phyloP scores from a whole-genome alignment of 2,797 vertebrate species.

The Yasuhikotakia modesta region DNA sequence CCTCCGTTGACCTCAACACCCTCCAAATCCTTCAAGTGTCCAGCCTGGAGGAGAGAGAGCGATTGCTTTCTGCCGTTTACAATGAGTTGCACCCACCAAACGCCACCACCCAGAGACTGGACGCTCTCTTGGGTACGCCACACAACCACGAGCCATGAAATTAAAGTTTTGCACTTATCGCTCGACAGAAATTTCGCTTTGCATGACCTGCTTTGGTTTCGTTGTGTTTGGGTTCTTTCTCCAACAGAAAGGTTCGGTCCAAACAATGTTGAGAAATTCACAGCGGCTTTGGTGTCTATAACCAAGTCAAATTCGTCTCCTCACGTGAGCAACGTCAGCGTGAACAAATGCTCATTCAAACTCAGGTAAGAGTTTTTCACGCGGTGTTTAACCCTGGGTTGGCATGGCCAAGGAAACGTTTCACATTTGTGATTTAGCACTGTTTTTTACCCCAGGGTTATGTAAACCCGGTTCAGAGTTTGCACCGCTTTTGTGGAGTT shows the following conservation, averaged over 20 bases:
- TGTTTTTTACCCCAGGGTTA: no score
- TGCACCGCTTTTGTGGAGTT: no score
- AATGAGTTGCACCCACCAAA: conserved; percentile 75
- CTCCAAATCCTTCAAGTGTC: conserved; percentile 73
- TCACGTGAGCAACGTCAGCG: conserved; percentile 65
- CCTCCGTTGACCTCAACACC: conserved; percentile 70
- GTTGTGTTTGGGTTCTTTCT: background rate
- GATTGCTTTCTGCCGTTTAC: conserved; percentile 76
- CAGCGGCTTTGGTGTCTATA: conserved; percentile 63
- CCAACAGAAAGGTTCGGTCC: conserved; percentile 59
- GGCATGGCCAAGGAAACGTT: no score
- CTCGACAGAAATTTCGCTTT: no score
- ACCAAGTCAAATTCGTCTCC: conserved; percentile 68
- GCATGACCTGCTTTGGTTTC: background rate
- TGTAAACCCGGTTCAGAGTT: no score
- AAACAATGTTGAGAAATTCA: conserved; percentile 65
- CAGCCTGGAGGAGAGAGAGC: conserved; percentile 72
- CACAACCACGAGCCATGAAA: background rate
- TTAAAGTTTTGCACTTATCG: background rate
- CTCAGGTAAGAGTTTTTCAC: conserved; percentile 59
- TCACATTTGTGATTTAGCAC: no score
- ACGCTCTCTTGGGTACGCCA: conserved; percentile 70
- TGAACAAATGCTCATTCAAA: conserved; percentile 66
- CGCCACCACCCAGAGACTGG: conserved; percentile 64
- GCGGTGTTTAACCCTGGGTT: no score